Percentiles rank a stretch among this genome's conserved stretches.
Evolutionary conservation across 2,888 invertebrate species (phyloP).

Genomic region (Chymomyza caudatula): DNA sequence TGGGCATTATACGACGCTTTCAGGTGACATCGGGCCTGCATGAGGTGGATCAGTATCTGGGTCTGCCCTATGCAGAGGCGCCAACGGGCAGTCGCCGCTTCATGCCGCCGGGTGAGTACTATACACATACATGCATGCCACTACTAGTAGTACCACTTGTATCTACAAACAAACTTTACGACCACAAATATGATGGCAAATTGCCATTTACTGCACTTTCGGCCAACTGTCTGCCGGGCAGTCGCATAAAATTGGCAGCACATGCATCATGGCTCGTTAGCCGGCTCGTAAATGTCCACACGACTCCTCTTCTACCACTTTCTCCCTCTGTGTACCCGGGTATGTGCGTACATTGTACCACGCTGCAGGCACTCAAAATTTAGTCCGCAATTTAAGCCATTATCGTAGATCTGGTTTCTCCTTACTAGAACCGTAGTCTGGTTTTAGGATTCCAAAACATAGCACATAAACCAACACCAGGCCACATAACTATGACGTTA

Average conservation of each 20-base stretch:
- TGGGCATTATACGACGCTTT: constrained; percentile 84
- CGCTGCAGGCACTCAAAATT: constrained; percentile 39
- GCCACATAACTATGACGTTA: neutral
- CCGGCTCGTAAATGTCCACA: no score
- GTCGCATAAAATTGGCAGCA: constrained; percentile 32
- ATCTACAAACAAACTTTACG: neutral
- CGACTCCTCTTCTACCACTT: no score
- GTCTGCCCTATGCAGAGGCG: constrained; percentile 90
- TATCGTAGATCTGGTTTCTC: constrained; percentile 36
- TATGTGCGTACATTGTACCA: neutral
- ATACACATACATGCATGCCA: no score
- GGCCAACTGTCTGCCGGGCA: constrained; percentile 26
- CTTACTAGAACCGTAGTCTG: neutral
- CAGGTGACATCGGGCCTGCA: constrained; percentile 81
- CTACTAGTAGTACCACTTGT: neutral
- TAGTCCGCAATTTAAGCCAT: constrained; percentile 62
- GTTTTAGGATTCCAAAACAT: constrained; percentile 41
- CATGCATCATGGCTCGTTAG: constrained; percentile 14
- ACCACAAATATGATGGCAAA: constrained; percentile 49
- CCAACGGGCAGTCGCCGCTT: constrained; percentile 87
- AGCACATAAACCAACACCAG: constrained; percentile 39
- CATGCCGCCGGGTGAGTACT: constrained; percentile 87
- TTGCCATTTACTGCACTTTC: constrained; percentile 39
- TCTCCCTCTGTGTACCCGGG: neutral
- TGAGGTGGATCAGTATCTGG: constrained; percentile 86